A percentile compares a stretch with the other conserved stretches of the same genome.
These are phyloP conservation scores for Microhierax caerulescens DNA, from an alignment of 2,797 vertebrate genomes.

Conservation along the genomic window DNA sequence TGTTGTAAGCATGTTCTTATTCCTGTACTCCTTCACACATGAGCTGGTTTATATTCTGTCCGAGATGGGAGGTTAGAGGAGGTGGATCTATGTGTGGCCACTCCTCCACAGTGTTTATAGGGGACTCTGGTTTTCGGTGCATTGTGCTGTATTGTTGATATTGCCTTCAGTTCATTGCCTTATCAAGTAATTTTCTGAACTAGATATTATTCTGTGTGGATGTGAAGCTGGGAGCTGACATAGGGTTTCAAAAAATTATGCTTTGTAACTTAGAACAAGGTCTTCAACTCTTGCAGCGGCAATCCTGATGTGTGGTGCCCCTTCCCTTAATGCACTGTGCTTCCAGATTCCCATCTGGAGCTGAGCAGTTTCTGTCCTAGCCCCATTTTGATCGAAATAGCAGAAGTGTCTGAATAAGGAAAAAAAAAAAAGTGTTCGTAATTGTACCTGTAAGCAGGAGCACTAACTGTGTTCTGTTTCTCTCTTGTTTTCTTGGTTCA, in stretches of 20 bases:
- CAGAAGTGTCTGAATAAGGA: not conserved
- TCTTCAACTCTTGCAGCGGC: not conserved
- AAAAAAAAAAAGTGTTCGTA: accelerated
- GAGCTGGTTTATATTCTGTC: accelerated
- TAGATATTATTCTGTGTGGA: not conserved
- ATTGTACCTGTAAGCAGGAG: not conserved
- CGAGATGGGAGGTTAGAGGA: not conserved
- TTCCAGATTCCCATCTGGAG: not conserved
- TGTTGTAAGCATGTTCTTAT: not conserved
- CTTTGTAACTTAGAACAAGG: not conserved
- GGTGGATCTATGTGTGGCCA: not conserved
- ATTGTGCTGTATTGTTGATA: not conserved
- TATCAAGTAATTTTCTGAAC: not conserved
- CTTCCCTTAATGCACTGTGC: not conserved
- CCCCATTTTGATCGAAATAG: not conserved
- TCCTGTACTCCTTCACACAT: not conserved
- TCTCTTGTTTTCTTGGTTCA: slow-evolving; percentile 66
- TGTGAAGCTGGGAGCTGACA: not conserved
- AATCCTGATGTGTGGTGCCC: accelerated
- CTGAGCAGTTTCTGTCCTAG: not conserved
- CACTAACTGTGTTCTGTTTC: not conserved
- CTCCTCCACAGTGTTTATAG: not conserved
- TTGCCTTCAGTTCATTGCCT: not conserved
- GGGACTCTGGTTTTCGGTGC: not conserved
- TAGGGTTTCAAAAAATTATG: accelerated